Conservation (phyloP, 2,113 vertebrate genomes). For the Boulengeromyrus knoepffleri region DNA sequence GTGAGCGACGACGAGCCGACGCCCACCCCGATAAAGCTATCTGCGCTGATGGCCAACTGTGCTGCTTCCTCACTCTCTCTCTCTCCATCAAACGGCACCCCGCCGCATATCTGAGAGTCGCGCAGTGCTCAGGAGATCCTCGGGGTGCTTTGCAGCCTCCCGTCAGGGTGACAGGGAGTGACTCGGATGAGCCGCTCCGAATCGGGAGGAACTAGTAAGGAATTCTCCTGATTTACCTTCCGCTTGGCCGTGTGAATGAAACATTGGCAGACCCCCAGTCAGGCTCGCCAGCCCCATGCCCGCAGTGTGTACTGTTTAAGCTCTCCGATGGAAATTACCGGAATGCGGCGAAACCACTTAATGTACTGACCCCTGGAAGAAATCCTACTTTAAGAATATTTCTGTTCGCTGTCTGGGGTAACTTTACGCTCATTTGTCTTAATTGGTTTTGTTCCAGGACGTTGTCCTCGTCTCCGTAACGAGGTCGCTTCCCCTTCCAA, state of each 20-base stretch:
- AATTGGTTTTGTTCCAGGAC: neutral
- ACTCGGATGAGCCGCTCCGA: neutral
- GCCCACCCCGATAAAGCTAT: neutral
- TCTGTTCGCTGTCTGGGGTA: neutral
- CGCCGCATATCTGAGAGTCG: neutral
- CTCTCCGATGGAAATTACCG: neutral
- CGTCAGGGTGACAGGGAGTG: neutral
- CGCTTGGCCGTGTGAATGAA: neutral
- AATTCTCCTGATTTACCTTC: neutral
- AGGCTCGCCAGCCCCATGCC: neutral
- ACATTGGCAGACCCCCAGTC: neutral
- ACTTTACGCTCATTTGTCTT: constrained; percentile 4
- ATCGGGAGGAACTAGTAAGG: neutral
- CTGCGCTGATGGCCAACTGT: neutral
- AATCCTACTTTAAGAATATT: neutral
- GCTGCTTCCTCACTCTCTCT: neutral
- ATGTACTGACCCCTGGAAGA: neutral
- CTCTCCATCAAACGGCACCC: neutral
- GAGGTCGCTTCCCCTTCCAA: neutral
- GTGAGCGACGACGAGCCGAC: neutral
- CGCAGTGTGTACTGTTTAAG: neutral
- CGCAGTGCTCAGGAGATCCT: neutral
- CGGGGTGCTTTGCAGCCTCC: neutral
- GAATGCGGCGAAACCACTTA: neutral
- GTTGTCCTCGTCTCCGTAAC: neutral